Percentiles rank a stretch among this genome's conserved stretches.
These are phyloP conservation scores for Myanophis thanlyinensis DNA, from an alignment of 2,113 vertebrate genomes.

Conservation along the genomic window DNA sequence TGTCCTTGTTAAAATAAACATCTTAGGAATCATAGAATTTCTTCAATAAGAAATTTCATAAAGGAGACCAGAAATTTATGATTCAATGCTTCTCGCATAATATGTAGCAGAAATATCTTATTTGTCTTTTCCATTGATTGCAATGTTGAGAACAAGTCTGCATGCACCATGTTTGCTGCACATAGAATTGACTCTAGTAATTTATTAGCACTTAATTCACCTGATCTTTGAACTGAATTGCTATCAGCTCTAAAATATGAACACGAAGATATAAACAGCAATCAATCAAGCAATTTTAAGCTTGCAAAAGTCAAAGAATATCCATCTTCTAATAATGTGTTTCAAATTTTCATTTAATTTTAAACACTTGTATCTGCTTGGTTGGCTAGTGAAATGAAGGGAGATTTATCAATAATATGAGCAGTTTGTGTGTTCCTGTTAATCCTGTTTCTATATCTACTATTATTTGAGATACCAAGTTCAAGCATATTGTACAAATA, in stretches of 20 bases:
- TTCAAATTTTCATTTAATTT: conserved; percentile 10
- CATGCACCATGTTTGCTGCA: neutral
- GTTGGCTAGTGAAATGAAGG: conserved; percentile 49
- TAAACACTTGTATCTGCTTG: conserved; percentile 52
- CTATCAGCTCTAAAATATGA: neutral
- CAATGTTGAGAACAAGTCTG: neutral
- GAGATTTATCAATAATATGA: conserved; percentile 12
- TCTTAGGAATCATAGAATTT: conserved; percentile 1
- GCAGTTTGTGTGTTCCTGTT: neutral
- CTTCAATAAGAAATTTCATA: neutral
- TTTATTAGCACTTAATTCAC: neutral
- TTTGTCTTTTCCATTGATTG: neutral
- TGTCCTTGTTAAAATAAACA: neutral
- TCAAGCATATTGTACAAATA: neutral
- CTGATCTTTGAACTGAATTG: neutral
- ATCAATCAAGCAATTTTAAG: neutral
- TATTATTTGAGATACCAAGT: neutral
- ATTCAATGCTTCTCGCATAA: neutral
- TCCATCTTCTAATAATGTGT: neutral
- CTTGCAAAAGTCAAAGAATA: neutral
- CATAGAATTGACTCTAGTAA: neutral
- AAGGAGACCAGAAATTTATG: neutral
- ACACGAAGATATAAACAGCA: neutral
- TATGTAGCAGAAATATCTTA: neutral
- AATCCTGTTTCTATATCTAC: neutral